These are phyloP conservation scores for Apeira syringaria DNA, from an alignment of 2,888 invertebrate genomes.

Conservation along the genomic window DNA sequence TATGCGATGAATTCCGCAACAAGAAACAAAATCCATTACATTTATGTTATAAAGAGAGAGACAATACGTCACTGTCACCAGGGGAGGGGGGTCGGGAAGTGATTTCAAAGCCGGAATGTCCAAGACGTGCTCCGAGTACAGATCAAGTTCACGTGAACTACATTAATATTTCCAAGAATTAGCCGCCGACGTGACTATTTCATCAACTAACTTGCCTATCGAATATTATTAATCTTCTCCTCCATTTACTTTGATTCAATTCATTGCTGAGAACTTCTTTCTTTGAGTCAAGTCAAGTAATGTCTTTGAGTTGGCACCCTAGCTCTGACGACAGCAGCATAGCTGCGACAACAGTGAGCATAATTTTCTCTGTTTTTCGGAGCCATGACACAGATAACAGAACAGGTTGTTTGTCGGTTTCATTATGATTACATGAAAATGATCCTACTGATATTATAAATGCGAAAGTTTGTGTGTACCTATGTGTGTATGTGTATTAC, in stretches of 20 bases:
- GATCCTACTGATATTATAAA: too few relatives aligned
- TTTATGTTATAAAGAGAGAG: constrained; percentile 78
- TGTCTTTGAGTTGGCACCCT: not conserved
- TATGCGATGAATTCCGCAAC: constrained; percentile 69
- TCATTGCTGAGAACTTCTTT: constrained; percentile 3
- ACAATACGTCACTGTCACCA: constrained; percentile 78
- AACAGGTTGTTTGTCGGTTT: too few relatives aligned
- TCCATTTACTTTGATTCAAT: constrained; percentile 23
- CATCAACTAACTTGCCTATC: constrained; percentile 43
- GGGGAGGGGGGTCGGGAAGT: constrained; percentile 70
- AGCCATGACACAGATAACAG: too few relatives aligned
- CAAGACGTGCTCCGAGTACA: constrained; percentile 70
- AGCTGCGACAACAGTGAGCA: too few relatives aligned
- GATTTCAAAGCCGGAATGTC: constrained; percentile 77
- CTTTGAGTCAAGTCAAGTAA: too few relatives aligned
- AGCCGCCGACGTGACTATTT: constrained; percentile 58
- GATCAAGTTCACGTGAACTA: constrained; percentile 60
- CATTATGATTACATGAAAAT: too few relatives aligned
- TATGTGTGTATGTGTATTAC: too few relatives aligned
- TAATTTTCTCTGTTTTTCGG: too few relatives aligned
- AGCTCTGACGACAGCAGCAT: too few relatives aligned
- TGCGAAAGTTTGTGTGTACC: too few relatives aligned
- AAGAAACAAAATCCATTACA: constrained; percentile 79
- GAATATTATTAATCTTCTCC: constrained; percentile 32
- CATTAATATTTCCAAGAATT: constrained; percentile 74